These are phyloP conservation scores for Felis chaus DNA, from an alignment of 2,113 vertebrate species.

Conservation along the genomic window DNA sequence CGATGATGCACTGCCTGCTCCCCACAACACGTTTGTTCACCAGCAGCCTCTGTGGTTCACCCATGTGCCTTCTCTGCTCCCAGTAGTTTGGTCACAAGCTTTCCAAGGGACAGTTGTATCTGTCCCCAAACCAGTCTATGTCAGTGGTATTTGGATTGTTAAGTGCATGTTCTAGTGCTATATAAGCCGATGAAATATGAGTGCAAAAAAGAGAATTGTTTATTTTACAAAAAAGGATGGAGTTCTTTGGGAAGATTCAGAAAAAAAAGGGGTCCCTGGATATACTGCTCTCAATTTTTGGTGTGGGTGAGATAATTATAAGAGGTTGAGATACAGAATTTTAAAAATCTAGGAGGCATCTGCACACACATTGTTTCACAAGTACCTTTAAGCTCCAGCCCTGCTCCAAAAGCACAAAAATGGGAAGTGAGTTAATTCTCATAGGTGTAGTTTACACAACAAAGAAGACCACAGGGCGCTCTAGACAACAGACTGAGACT, in stretches of 20 bases:
- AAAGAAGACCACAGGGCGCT: accelerated
- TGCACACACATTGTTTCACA: not conserved
- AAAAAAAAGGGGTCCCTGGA: not conserved
- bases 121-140: not conserved
- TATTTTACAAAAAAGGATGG: not conserved
- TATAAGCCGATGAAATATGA: not conserved
- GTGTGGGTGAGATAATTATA: not conserved
- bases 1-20: accelerated
- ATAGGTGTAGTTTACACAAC: not conserved
- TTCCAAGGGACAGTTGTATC: not conserved
- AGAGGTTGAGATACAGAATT: not conserved
- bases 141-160: not conserved
- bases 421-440: not conserved
- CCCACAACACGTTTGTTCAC: not conserved
- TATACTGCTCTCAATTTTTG: too few species aligned
- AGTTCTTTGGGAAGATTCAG: not conserved
- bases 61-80: not conserved
- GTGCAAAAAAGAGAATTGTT: not conserved
- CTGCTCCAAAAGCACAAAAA: not conserved
- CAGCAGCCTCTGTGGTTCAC: not conserved
- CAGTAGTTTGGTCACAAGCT: not conserved
- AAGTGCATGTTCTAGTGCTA: too few species aligned
- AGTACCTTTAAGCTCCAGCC: not conserved
- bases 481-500: not conserved
- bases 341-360: not conserved